These are phyloP conservation scores for Crocuta crocuta DNA, from an alignment of 2,113 vertebrate genomes.

Conservation along the genomic window DNA sequence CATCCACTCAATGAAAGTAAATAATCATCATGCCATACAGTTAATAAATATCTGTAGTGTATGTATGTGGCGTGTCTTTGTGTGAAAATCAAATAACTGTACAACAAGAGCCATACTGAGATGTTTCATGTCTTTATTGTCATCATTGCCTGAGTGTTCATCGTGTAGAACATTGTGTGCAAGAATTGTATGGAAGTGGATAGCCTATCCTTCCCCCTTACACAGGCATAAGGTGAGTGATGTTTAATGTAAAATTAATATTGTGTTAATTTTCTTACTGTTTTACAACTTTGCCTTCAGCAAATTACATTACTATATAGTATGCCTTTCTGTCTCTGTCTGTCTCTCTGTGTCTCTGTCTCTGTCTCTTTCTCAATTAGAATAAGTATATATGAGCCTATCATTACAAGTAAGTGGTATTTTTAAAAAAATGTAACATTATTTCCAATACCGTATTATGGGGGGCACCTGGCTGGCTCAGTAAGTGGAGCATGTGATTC, in stretches of 20 bases:
- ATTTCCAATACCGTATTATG: no score
- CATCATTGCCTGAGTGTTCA: not conserved
- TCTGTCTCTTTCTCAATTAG: no score
- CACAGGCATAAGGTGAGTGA: not conserved
- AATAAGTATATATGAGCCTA: no score
- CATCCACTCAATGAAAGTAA: not conserved
- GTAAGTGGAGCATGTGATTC: no score
- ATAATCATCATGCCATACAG: not conserved
- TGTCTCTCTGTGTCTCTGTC: no score
- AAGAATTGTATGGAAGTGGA: not conserved
- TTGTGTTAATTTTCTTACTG: not conserved
- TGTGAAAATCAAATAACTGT: not conserved
- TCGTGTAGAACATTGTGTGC: not conserved
- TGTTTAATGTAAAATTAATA: not conserved
- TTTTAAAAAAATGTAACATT: no score
- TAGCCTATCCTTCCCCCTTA: not conserved
- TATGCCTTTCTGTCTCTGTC: no score
- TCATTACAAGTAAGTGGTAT: no score
- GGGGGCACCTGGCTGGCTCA: no score
- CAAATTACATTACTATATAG: no score
- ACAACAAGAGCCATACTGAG: not conserved
- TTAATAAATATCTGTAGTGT: not conserved
- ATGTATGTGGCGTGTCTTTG: not conserved
- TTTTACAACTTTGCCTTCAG: no score
- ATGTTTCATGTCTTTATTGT: not conserved